Evolutionary conservation across 2,888 invertebrate species (phyloP).

Genomic region (Cataglyphis albicans): DNA sequence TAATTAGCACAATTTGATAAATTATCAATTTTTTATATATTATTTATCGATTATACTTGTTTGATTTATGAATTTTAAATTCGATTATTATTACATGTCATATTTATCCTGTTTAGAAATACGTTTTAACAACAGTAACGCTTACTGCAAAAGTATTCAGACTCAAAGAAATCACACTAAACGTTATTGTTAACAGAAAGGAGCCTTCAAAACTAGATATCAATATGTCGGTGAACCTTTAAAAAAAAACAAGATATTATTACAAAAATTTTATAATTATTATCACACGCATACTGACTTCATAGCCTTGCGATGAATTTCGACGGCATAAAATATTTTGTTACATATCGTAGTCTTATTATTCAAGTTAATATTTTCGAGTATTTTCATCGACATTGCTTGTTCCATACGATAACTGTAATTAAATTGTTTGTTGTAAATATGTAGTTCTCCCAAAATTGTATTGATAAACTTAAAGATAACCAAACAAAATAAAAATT

Average conservation of each 20-base stretch:
- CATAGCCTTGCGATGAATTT: too few relatives aligned
- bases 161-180: neutral
- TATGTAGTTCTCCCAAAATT: neutral
- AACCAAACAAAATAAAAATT: too few relatives aligned
- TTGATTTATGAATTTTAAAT: neutral
- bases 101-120: neutral
- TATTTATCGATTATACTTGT: neutral
- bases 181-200: neutral
- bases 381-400: neutral
- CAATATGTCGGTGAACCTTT: neutral
- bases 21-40: neutral
- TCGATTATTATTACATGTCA: neutral
- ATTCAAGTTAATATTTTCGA: neutral
- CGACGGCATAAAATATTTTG: too few relatives aligned
- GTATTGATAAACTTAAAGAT: too few relatives aligned
- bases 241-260: too few relatives aligned
- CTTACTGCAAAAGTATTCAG: constrained; percentile 23
- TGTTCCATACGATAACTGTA: constrained; percentile 26
- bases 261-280: too few relatives aligned
- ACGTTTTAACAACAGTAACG: neutral
- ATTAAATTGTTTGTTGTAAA: neutral
- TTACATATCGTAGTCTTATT: too few relatives aligned
- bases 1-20: too few relatives aligned
- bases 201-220: constrained; percentile 9
- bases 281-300: too few relatives aligned